Conservation (phyloP, 2,888 invertebrate species). For the Drosophila maculinotata region DNA sequence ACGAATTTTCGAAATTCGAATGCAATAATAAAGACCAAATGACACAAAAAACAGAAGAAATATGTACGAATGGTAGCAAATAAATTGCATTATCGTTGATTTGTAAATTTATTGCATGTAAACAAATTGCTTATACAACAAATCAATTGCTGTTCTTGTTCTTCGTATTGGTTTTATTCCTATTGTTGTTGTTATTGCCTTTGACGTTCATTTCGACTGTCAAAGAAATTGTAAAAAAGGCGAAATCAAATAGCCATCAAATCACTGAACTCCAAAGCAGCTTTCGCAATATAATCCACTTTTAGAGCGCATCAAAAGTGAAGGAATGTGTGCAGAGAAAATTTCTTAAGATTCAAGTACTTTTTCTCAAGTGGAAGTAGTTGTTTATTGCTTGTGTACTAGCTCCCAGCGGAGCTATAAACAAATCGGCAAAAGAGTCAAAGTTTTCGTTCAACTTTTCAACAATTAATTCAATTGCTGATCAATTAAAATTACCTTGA, state of each 20-base stretch:
- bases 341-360: neutral
- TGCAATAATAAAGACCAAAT: slow-evolving; percentile 55
- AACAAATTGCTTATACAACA: slow-evolving; percentile 72
- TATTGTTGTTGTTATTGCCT: neutral
- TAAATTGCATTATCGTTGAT: slow-evolving; percentile 79
- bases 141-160: slow-evolving; percentile 62
- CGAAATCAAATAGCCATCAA: slow-evolving; percentile 69
- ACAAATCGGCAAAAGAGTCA: neutral
- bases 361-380: neutral
- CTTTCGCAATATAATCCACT: slow-evolving; percentile 53
- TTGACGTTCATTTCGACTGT: slow-evolving; percentile 10
- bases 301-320: slow-evolving; percentile 37
- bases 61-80: slow-evolving; percentile 39
- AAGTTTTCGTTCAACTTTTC: neutral
- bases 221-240: slow-evolving; percentile 28
- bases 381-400: neutral
- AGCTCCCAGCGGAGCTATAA: neutral
- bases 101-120: slow-evolving; percentile 78
- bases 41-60: slow-evolving; percentile 14
- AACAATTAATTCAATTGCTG: neutral
- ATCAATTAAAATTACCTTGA: no score
- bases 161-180: slow-evolving; percentile 8
- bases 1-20: slow-evolving; percentile 41
- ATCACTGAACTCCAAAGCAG: slow-evolving; percentile 40
- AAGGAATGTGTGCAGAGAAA: slow-evolving; percentile 2